Base-by-base conservation (phyloP, 2,888 invertebrate genomes). In the Bruchidius siliquastri region DNA sequence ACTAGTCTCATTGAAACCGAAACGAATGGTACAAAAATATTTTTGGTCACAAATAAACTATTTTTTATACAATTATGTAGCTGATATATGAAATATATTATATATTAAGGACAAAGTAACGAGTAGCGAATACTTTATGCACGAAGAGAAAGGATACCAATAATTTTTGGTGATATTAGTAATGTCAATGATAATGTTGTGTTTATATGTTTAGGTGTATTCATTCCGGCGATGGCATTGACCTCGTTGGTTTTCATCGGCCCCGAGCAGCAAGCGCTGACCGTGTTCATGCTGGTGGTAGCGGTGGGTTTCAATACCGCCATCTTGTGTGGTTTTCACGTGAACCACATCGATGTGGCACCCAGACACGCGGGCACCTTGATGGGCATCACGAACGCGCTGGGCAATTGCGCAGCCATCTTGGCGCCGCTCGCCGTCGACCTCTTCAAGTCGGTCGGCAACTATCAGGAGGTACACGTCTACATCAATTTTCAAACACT, bases 301-400 rank as follows among this genome's bases (percentile, higher is more conserved):
- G 92, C 95, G 0, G 93, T 95, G 0, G 92, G 94, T 0, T 88
- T 93, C 4, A 94, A 95, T 80, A 91, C 93, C 0, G 92, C 92
- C 0, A 90, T 92, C 72, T 94, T 92, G 79, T 90, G 92, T 71
- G 95, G 95, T 4, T 94, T 92, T 83, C 90, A 91, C 88, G 89
- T 91, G 21, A 95, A 95, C 79, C 95, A 95, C 82, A 93, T 96
- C 76, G 96, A 96, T 86, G 87, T 96, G 72, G 92, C 95, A 2
- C 95, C 95, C 0, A 94, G 94, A 84, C 94, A 93, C 84, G 93
- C 95, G 3, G 95, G 95, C 49, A 92, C 92, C 0, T 86, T 96
- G 78, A 94, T 95, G 94, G 95, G 95, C 8, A 91, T 96, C 80
- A 94, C 94, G 0, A 96, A 96, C 83, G 92, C 92, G 10, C 87